Evolutionary conservation across 2,797 vertebrate genomes (phyloP).

Genomic region (Loriculus beryllinus): DNA sequence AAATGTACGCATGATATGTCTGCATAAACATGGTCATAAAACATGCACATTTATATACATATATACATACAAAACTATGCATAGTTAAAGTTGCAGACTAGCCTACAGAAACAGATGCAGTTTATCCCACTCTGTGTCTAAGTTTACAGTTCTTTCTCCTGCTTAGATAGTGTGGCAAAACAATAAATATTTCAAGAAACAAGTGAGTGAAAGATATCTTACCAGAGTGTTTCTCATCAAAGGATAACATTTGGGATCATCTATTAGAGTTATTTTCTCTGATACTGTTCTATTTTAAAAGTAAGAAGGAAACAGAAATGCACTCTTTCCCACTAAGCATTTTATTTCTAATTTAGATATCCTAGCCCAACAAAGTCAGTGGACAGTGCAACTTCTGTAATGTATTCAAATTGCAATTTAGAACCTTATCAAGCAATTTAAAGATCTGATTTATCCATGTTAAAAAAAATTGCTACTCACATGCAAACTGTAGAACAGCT

Average conservation of each 20-base stretch:
- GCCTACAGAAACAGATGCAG: neutral
- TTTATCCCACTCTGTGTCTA: neutral
- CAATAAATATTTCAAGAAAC: neutral
- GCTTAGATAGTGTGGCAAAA: neutral
- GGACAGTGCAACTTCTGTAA: neutral
- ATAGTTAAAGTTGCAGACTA: neutral
- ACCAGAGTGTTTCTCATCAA: neutral
- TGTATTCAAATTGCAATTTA: neutral
- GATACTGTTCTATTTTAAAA: neutral
- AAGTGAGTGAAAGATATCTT: neutral
- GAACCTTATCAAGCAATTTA: neutral
- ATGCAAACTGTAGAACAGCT: constrained; percentile 90
- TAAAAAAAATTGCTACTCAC: constrained; percentile 80
- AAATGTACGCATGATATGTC: rapidly evolving
- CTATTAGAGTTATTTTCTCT: neutral
- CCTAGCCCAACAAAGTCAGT: neutral
- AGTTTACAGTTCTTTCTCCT: neutral
- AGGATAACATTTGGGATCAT: neutral
- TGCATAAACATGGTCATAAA: neutral
- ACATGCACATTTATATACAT: neutral
- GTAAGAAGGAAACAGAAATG: neutral
- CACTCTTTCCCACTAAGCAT: neutral
- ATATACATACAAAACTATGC: neutral
- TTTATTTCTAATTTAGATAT: neutral
- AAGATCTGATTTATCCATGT: neutral